Base-by-base conservation (phyloP, 2,888 invertebrate species). In the Scaeva pyrastri region DNA sequence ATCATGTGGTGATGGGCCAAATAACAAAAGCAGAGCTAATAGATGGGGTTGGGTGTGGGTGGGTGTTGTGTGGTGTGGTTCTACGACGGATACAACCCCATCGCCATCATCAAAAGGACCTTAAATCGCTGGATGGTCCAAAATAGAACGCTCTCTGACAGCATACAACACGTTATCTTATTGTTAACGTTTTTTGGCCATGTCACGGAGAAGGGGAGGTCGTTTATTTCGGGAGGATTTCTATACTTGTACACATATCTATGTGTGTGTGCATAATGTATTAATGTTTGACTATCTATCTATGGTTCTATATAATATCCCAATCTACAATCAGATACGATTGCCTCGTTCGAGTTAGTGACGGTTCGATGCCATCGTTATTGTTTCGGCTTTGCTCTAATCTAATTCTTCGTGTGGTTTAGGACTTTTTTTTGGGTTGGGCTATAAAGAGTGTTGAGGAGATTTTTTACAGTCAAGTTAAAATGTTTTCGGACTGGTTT, bases 351-450 rank as follows among this genome's bases (percentile, higher is more conserved):
- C 81, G 68, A 85, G 85, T 85, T 85, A 85, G 85, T 81, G 85
- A 85, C 85, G 85, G 85, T 85, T 85, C 85, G 85, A 85, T 85
- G 85, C 81, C 85, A 81, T 85, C 85, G 85, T 85, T 85, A 85
- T 85, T 85, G 85, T 85, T 85, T 85, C 76, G 76, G 76, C 73
- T 85, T 70, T 21, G 3, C 39, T 52, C 81, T 85, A 85, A 85
- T 85, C 85, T 85, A 85, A 80, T 85, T 73, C 85, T 85, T 81
- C 72, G 77, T 76, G 81, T 81, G 85, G 85, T 81, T 85, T 77
- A 77, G 76, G 85, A 76, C 76, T 80, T 70, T 85, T 85, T 85
- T n/a, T n/a, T n/a, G n/a, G n/a, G n/a, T n/a, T n/a, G n/a, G 81
- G 85, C 55, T 77, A 31, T 31, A 64, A 31, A 62, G n/a, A n/a